Base-by-base conservation (phyloP, 2,888 invertebrate genomes). In the Ormyrus labotus region DNA sequence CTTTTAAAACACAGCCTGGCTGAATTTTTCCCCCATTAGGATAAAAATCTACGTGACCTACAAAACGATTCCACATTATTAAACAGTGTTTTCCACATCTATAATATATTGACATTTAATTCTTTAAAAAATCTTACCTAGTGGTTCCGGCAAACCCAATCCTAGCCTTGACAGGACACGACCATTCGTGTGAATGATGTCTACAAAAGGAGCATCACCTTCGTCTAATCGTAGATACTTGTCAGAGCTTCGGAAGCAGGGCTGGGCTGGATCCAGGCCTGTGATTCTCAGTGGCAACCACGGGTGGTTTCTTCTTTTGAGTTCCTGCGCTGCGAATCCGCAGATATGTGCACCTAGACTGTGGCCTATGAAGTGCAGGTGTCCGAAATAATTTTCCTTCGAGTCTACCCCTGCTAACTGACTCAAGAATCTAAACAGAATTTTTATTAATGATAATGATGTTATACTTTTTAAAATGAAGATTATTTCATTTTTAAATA, bases 21-120 rank as follows among this genome's bases (percentile, higher is more conserved):
- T 95, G 95, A 68, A 91, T 91, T 90, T 92, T 92, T 0, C 95
- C 95, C 0, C 95, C 95, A 81, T 95, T 95, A 1, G 94, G 93
- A 87, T 94, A 95, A 86, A 94, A 94, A 86, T 95, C 95, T 1
- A 94, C 92, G 83, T 94, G 92, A 65, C 93, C 93, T 93, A 50
- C 69, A 60, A 65, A 11, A 6, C 8, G 48, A 48, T 55, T 45
- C 8, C 47, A 5, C 5, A 48, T 34, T n/a, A 48, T 34, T 10
- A 5, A n/a, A 64, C 47, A 48, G 34, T 34, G 34, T 34, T 34
- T 34, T 34, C 34, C 34, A 4, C 34, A 34, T 34, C 4, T 4
- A 34, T 34, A 34, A 34, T 34, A 34, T 34, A 47, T 51, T 55
- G 2, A 6, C 34, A 61, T 53, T 19, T 0, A 67, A 70, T 57